Conservation (phyloP, 1,140 invertebrate species). For the Adelges cooleyi region DNA sequence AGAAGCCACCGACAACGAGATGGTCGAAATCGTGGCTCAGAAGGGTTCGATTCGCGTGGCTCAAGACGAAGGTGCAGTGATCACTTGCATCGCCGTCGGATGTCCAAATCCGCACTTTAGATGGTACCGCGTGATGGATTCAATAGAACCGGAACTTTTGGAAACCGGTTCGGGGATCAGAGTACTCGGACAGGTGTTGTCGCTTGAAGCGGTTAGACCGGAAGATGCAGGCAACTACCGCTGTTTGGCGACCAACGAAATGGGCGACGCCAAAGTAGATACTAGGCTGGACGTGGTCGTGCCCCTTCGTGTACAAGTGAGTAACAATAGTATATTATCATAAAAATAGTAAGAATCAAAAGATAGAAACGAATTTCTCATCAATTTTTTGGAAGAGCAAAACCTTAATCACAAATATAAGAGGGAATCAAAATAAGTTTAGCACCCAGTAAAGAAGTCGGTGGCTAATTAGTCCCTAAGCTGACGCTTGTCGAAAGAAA, state of each 20-base stretch:
- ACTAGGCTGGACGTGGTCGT: constrained; percentile 53
- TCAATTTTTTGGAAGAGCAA: too few relatives aligned
- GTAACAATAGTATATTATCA: too few relatives aligned
- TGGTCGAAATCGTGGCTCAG: constrained; percentile 56
- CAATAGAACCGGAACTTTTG: constrained; percentile 49
- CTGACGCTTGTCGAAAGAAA: too few relatives aligned
- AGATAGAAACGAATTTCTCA: too few relatives aligned
- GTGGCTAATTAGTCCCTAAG: too few relatives aligned
- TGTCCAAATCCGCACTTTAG: constrained; percentile 63
- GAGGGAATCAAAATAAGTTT: too few relatives aligned
- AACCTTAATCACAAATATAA: too few relatives aligned
- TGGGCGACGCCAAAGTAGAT: constrained; percentile 56
- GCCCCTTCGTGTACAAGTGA: constrained; percentile 57
- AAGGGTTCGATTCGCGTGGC: constrained; percentile 53
- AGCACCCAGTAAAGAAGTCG: too few relatives aligned
- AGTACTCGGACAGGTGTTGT: constrained; percentile 54
- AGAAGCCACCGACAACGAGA: constrained; percentile 55
- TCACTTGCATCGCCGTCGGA: constrained; percentile 59
- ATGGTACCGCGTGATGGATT: constrained; percentile 50
- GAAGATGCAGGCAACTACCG: constrained; percentile 59
- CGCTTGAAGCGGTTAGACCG: constrained; percentile 56
- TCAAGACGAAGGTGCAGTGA: constrained; percentile 60
- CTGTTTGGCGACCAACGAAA: constrained; percentile 54
- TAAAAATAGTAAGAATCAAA: too few relatives aligned
- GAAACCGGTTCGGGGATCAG: constrained; percentile 51